Base-by-base conservation (phyloP, 2,113 vertebrate genomes). In the Piprites chloris region DNA sequence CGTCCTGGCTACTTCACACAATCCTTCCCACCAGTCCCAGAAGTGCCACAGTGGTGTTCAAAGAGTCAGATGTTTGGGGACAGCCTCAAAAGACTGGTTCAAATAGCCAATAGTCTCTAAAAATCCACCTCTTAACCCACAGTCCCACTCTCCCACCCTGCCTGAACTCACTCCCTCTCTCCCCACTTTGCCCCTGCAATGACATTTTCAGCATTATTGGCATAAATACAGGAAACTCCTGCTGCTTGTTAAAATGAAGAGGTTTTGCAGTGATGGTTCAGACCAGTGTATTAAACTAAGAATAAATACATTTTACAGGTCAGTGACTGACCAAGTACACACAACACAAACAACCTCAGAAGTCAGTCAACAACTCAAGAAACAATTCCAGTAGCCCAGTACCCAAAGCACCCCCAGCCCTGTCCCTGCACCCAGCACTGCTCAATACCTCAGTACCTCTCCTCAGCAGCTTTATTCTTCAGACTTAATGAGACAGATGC, bases 401-500 rank as follows among this genome's bases (percentile, higher is more conserved):
- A 9, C 69, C 47, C 27, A 12, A 37, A 3, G 14, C 61, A 23
- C 28, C 75, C 53, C 35, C 55, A 49, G 22, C 41, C 63, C 58
- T 52, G 21, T n/a, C 26, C 13, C 52, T 55, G 52, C 28, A 30
- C 52, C 33, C 76, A 74, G 65, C 46, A 15, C 71, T 21, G 7
- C 37, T 41, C 61, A 63, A 18, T 28, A 11, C 68, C 17, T 59
- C 78, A 30, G 61, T 21, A 86, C 75, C 86, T 61, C 84, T 72
- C 56, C 61, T 37, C 79, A 58, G 28, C 83, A 93, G 80, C 80
- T 92, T 84, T 87, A 75, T 94, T 95, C 86, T 72, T 93, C 95
- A 95, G 77, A 94, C 80, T 96, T 96, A 95, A 95, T 73, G 92
- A 97, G 95, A 94, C 92, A 96, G 95, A 96, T 85, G 93, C 73